These are phyloP conservation scores for Hylia prasina DNA, from an alignment of 2,113 vertebrate genomes.

Conservation along the genomic window DNA sequence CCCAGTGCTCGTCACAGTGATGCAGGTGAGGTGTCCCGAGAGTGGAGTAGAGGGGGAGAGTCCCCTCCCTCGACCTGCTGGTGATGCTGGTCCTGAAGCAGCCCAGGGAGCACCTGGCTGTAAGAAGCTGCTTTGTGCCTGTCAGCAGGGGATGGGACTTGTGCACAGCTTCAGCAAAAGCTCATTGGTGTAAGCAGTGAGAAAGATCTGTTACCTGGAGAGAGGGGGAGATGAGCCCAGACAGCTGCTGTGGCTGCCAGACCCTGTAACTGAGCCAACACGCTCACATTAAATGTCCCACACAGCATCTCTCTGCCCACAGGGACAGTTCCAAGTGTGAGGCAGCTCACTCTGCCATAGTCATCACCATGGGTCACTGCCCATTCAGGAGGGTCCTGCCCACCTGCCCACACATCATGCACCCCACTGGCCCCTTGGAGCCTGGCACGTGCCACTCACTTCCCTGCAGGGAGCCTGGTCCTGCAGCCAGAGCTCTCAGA, in stretches of 20 bases:
- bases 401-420: accelerated
- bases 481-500: background rate
- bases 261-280: background rate
- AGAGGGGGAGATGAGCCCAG: background rate
- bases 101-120: background rate
- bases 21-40: background rate
- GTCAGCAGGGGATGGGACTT: background rate
- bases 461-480: background rate
- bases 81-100: background rate
- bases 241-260: background rate
- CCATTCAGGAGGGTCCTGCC: background rate
- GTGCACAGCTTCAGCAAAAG: constrained; percentile 4
- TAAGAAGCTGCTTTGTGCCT: too few relatives aligned
- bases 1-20: background rate
- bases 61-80: background rate
- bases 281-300: background rate
- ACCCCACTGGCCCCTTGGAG: background rate
- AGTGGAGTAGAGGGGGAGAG: background rate
- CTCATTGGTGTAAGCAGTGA: constrained; percentile 16
- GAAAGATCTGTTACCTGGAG: constrained; percentile 35
- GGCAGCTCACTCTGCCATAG: background rate
- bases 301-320: background rate
- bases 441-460: accelerated
- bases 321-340: accelerated
- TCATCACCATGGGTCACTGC: background rate